Evolutionary conservation across 2,888 invertebrate genomes (phyloP).

Genomic region (Gryllus longicercus): DNA sequence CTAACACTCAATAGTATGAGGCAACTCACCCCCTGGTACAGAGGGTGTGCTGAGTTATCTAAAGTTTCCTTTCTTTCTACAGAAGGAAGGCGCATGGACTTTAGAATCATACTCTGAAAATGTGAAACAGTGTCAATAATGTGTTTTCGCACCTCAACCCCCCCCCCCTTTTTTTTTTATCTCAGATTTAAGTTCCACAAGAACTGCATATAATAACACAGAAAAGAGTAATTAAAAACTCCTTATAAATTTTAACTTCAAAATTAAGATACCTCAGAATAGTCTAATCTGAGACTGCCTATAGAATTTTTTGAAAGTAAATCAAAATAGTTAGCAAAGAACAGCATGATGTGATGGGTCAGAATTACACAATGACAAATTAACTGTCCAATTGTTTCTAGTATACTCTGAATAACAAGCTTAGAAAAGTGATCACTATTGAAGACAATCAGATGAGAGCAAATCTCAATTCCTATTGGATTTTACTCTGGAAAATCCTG

Average conservation of each 20-base stretch:
- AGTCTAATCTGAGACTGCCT: no score
- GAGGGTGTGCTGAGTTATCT: constrained; percentile 36
- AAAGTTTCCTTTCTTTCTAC: constrained; percentile 35
- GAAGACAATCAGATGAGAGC: no score
- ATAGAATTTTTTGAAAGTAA: no score
- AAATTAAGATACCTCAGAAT: no score
- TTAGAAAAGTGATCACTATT: no score
- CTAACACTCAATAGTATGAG: not conserved
- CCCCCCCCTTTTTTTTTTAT: no score
- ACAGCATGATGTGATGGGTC: not conserved
- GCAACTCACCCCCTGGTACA: constrained; percentile 39
- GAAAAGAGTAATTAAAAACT: no score
- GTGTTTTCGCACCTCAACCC: not conserved
- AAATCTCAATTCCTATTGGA: no score
- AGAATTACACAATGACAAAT: constrained; percentile 10
- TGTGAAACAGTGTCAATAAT: constrained; percentile 24
- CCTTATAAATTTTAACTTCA: no score
- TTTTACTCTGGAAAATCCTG: no score
- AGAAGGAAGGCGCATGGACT: constrained; percentile 30
- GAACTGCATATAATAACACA: no score
- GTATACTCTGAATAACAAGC: not conserved
- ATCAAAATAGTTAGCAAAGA: not conserved
- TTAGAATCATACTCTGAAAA: constrained; percentile 37
- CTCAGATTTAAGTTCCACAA: no score
- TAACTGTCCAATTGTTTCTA: not conserved